Conservation (phyloP, 2,888 invertebrate species). For the Agrilus cyanescens region DNA sequence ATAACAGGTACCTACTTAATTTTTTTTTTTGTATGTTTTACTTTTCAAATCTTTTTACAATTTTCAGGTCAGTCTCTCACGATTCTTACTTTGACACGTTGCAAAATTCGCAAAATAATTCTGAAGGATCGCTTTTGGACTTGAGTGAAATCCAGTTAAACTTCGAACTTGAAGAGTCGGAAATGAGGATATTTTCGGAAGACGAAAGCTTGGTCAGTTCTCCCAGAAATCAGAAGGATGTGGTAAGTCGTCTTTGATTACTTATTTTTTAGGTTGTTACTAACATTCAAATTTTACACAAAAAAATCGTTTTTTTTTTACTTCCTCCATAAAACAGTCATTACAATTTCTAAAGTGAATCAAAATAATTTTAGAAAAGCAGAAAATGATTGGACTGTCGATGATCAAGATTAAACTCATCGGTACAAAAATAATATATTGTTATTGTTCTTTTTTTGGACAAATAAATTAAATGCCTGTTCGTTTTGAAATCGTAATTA, state of each 20-base stretch:
- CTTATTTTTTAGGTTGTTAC: conserved; percentile 27
- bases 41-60: background rate
- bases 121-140: conserved; percentile 44
- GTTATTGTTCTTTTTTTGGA: too few relatives aligned
- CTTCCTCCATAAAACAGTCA: background rate
- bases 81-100: conserved; percentile 86
- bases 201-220: conserved; percentile 61
- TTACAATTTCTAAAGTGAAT: too few relatives aligned
- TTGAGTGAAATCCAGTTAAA: conserved; percentile 75
- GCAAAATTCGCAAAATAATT: conserved; percentile 42
- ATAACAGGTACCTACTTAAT: conserved; percentile 34
- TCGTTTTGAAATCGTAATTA: too few relatives aligned
- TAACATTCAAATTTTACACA: too few relatives aligned
- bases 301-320: background rate
- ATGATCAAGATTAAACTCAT: too few relatives aligned
- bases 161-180: conserved; percentile 73
- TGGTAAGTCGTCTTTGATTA: conserved; percentile 22
- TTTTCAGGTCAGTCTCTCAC: conserved; percentile 67
- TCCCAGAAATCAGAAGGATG: conserved; percentile 38
- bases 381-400: too few relatives aligned
- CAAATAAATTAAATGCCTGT: too few relatives aligned
- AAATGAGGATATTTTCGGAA: conserved; percentile 81
- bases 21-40: background rate
- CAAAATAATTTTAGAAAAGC: too few relatives aligned
- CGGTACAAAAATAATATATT: too few relatives aligned